phyloP scores from a whole-genome alignment of 2,113 vertebrate species.

The Reinhardtius hippoglossoides region DNA sequence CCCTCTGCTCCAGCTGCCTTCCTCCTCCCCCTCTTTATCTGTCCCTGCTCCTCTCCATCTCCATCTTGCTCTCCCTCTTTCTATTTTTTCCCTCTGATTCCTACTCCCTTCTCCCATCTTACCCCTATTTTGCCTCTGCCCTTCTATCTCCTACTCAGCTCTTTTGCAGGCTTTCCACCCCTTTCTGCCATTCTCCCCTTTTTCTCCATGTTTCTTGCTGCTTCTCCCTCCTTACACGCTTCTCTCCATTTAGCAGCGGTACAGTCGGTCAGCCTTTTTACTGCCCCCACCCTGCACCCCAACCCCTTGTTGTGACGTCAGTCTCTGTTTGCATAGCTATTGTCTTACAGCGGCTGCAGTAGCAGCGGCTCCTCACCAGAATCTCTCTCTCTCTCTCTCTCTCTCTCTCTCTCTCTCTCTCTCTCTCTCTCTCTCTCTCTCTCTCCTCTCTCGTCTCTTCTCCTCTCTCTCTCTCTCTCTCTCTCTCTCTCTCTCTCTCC shows the following conservation, averaged over 20 bases:
- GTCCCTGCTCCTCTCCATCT: constrained; percentile 7
- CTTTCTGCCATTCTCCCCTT: not conserved
- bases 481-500: not conserved
- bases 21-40: constrained; percentile 30
- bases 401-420: not conserved
- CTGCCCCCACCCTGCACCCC: constrained; percentile 12
- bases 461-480: constrained; percentile 39
- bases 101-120: not conserved
- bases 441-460: constrained; percentile 44
- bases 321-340: constrained; percentile 89
- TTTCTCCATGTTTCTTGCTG: not conserved
- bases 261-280: constrained; percentile 40
- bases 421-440: constrained; percentile 34
- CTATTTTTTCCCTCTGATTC: not conserved
- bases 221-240: not conserved
- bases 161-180: not conserved
- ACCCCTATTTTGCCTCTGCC: constrained; percentile 38
- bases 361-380: constrained; percentile 80
- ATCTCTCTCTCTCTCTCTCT: constrained; percentile 29
- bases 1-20: constrained; percentile 27
- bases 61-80: not conserved
- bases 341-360: constrained; percentile 88
- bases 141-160: not conserved
- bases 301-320: constrained; percentile 86
- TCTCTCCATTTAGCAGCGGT: constrained; percentile 64